Evolutionary conservation across 92 coral and sea anemone species (phyloP), one percentile per base, ranked within the genome.

Genomic region (Palythoa grandis): DNA sequence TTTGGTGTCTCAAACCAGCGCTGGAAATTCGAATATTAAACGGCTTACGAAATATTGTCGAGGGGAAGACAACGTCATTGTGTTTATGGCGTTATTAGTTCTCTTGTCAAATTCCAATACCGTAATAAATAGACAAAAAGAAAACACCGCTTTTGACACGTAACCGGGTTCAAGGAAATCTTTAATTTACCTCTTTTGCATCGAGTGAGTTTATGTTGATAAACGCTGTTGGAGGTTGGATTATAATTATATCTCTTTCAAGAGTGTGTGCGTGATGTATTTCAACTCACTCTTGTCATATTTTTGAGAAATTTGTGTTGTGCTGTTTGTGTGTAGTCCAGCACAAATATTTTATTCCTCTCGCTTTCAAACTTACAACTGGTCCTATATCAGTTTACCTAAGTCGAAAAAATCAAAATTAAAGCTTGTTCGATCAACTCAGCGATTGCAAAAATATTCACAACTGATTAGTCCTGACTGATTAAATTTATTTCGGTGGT

Each of bases 31-130:
- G 40, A 52, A 16, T 8, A 5, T 11, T 48, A 11, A 5, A 40
- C 76, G 22, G 61, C 75, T 47, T 66, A 78, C 17, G 83, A 78
- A 78, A 78, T 78, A 43, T 22, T 79, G 38, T 29, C 35, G 35
- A 29, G 84, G 39, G 57, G 20, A 56, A 79, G 20, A 39, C 72
- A 29, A 40, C 63, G 43, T 80, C 72, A 72, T 37, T 57, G 70
- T 17, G 16, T 11, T 20, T 58, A 53, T 69, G 47, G 65, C 66
- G 52, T 80, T 47, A 70, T 80, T 25, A 66, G 47, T 66, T 43
- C 19, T 52, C 84, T 63, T 79, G 60, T 79, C 84, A 79, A 65
- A 40, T 63, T 11, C 48, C 61, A 22, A 65, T 40, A n/a, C 65
- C 20, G 58, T 50, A 10, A 65, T 38, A 61, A 60, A 63, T 58